Evolutionary conservation across 2,888 invertebrate genomes (phyloP), one percentile per base, ranked within the genome.

Genomic region (Andrena bucephala): DNA sequence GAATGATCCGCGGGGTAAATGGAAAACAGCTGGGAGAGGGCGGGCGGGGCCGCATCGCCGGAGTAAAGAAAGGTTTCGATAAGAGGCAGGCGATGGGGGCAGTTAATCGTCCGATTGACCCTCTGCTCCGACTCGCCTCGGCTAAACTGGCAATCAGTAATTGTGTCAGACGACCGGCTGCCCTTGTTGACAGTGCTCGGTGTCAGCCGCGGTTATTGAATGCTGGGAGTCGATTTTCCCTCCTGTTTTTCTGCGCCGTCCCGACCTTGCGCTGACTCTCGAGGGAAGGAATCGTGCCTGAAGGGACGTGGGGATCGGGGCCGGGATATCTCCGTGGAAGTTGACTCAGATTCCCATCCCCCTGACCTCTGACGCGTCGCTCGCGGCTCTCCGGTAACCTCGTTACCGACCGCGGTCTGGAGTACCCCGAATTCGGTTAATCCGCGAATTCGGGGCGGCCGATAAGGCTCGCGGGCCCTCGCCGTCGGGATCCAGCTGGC

Each of bases 91-190:
- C 67, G 76, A 71, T 66, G 70, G 72, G 66, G 68, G 52, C 77
- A 62, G 33, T 75, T 84, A 82, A 83, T 81, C 86, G 81, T 67
- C 52, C 66, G 79, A 77, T 84, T 84, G 84, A 86, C 81, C 82
- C 72, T 63, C 63, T 13, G 79, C 70, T 69, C 60, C 13, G 63
- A 76, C 65, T 71, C 70, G 71, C 20, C 66, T 74, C 68, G 62
- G n/a, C 74, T 75, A 66, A 74, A 72, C 73, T 68, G 76, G 65
- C 75, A 75, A 81, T 79, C 74, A 48, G 59, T 81, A 85, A 85
- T 76, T 82, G 73, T 85, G 83, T 82, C 87, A 74, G 69, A 42
- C 76, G 66, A 73, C n/a, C 71, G 80, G 67, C 13, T 79, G 80
- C 74, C 80, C 85, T 83, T 80, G 85, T 83, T 73, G 83, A 84